Percentiles rank a stretch among this genome's conserved stretches.
phyloP scores from a whole-genome alignment of 2,797 vertebrate genomes.

The Sparus aurata region DNA sequence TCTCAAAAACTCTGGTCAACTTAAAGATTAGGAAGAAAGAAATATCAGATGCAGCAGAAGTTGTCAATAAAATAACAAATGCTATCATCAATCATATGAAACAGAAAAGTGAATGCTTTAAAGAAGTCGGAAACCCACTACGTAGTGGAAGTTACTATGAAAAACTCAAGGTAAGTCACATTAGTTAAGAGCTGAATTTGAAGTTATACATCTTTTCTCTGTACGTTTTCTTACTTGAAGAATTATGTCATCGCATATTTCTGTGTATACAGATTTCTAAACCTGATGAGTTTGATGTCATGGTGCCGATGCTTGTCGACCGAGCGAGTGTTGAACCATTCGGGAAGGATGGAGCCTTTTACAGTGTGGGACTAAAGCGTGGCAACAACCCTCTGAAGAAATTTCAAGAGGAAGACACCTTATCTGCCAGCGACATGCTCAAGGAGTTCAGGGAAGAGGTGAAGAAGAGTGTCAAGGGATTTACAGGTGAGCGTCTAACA shows the following conservation, averaged over 20 bases:
- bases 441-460: slow-evolving; percentile 85
- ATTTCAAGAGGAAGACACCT: slow-evolving; percentile 76
- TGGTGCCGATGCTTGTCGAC: slow-evolving; percentile 82
- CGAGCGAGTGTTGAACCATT: slow-evolving; percentile 78
- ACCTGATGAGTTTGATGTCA: slow-evolving; percentile 93
- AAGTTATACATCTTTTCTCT: not conserved
- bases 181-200: not conserved
- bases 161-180: slow-evolving; percentile 77
- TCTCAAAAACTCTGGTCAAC: slow-evolving; percentile 55
- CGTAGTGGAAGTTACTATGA: slow-evolving; percentile 83
- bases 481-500: slow-evolving; percentile 71
- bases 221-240: not conserved
- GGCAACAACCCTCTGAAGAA: slow-evolving; percentile 53
- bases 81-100: slow-evolving; percentile 58
- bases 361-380: slow-evolving; percentile 85
- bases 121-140: slow-evolving; percentile 43
- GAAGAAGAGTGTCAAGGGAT: slow-evolving; percentile 72
- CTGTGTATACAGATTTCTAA: slow-evolving; percentile 84
- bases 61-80: slow-evolving; percentile 57
- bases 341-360: slow-evolving; percentile 80
- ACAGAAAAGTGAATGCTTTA: slow-evolving; percentile 37
- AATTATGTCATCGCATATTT: not conserved
- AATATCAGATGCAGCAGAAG: slow-evolving; percentile 28
- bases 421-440: slow-evolving; percentile 87
- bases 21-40: slow-evolving; percentile 58